Evolutionary conservation across 1,140 invertebrate species (phyloP), one percentile per base, ranked within the genome.

Genomic region (Galendromus occidentalis): DNA sequence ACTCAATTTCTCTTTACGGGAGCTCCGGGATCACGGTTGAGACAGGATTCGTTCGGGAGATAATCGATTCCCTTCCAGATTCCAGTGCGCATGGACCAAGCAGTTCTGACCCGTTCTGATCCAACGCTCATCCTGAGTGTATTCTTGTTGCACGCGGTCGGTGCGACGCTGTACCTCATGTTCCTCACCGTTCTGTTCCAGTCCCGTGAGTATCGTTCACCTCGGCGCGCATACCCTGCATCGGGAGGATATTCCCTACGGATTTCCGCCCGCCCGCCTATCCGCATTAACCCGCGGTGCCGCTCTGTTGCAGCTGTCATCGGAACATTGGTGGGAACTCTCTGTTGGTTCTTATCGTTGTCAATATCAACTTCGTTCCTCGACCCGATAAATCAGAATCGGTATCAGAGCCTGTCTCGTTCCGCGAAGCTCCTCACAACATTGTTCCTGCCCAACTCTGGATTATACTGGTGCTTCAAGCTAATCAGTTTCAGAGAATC

Each of bases 71-170:
- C 39, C 42, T 25, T 18, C 29, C 33, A 59, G 51, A 25, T 25
- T 9, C 51, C 51, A 17, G 25, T 59, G n/a, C 17, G 51, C 17
- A 59, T 6, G 14, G 72, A 64, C 22, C 65, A 69, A 17, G 71
- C 77, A n/a, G 73, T 79, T 20, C 77, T 84, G 68, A 80, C 80
- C 6, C 74, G 80, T 67, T 79, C 79, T 1, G 77, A 82, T 66
- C 78, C 78, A 67, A 73, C 74, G 22, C 73, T 84, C n/a, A 69
- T 84, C 7, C 44, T 69, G 44, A 28, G 65, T 9, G 28, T 68
- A 12, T 63, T 67, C 9, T 22, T 51, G 1, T 41, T 67, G 1
- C 69, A 69, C 67, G 9, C 70, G 22, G 68, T 67, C 20, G 45
- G 44, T 7, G 47, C 70, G 2, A 71, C 69, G 28, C 39, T 73